These are phyloP conservation scores for Lagria hirta DNA, from an alignment of 2,888 invertebrate genomes.

Conservation along the genomic window DNA sequence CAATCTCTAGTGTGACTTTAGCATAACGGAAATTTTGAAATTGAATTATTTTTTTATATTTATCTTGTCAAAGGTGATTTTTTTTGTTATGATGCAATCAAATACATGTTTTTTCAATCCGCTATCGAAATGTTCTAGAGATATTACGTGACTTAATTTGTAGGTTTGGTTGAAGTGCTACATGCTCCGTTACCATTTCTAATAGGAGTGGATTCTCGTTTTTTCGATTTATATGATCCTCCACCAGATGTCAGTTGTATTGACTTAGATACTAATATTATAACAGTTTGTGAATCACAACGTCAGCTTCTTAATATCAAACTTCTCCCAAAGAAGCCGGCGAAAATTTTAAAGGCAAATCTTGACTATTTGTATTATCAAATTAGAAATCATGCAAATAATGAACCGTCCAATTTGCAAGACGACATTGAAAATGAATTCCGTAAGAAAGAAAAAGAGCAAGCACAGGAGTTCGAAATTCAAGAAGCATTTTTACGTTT, in stretches of 20 bases:
- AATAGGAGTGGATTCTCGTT: conserved; percentile 95
- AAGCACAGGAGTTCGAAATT: conserved; percentile 87
- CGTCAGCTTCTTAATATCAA: conserved; percentile 72
- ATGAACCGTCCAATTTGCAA: conserved; percentile 24
- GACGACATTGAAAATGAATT: conserved; percentile 75
- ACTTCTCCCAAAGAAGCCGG: conserved; percentile 83
- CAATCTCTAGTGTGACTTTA: no score
- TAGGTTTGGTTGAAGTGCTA: conserved; percentile 89
- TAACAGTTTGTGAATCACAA: conserved; percentile 87
- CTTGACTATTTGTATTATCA: conserved; percentile 74
- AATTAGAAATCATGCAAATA: conserved; percentile 53
- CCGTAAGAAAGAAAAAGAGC: conserved; percentile 78
- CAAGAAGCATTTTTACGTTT: conserved; percentile 97
- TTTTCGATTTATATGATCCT: conserved; percentile 96
- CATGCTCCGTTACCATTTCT: conserved; percentile 97
- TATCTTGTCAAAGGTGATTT: no score
- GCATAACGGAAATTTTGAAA: conserved; percentile 2
- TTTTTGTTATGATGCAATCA: no score
- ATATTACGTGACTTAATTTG: conserved; percentile 18
- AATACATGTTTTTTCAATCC: no score
- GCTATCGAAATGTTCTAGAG: conserved; percentile 6
- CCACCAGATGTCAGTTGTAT: conserved; percentile 97
- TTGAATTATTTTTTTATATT: no score
- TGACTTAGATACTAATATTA: conserved; percentile 96
- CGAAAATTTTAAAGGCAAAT: conserved; percentile 75